These are phyloP conservation scores for Apostichopus leukothele DNA, from an alignment of 53 echinoderm and acorn worm genomes.

Conservation along the genomic window DNA sequence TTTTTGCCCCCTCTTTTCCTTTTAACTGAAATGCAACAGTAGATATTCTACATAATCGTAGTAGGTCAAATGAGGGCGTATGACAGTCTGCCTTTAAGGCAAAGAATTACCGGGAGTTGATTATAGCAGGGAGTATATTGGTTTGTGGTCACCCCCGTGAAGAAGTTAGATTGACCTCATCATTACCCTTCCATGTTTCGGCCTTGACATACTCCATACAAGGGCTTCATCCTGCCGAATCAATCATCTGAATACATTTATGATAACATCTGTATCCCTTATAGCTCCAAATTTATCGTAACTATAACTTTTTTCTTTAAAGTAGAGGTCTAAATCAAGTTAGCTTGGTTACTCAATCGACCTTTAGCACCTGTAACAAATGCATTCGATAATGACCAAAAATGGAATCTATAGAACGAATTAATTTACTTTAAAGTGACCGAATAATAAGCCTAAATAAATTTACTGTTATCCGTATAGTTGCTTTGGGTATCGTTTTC, in stretches of 20 bases:
- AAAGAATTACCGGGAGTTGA: background rate
- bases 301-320: background rate
- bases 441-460: no score
- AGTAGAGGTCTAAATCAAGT: background rate
- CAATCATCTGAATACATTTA: background rate
- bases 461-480: no score
- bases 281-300: background rate
- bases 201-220: background rate
- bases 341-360: no score
- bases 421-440: no score
- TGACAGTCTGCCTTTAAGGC: conserved; percentile 1
- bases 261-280: background rate
- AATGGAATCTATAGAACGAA: no score
- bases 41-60: no score
- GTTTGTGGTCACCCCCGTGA: conserved; percentile 40
- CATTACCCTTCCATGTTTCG: background rate
- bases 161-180: conserved; percentile 4
- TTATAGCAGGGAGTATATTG: background rate
- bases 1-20: no score
- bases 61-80: background rate
- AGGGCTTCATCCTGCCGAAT: background rate
- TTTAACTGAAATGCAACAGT: no score
- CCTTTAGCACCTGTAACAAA: no score
- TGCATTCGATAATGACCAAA: no score
- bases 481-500: no score